These are phyloP conservation scores for Pteropus rufus DNA, from an alignment of 2,797 vertebrate genomes.

Conservation along the genomic window DNA sequence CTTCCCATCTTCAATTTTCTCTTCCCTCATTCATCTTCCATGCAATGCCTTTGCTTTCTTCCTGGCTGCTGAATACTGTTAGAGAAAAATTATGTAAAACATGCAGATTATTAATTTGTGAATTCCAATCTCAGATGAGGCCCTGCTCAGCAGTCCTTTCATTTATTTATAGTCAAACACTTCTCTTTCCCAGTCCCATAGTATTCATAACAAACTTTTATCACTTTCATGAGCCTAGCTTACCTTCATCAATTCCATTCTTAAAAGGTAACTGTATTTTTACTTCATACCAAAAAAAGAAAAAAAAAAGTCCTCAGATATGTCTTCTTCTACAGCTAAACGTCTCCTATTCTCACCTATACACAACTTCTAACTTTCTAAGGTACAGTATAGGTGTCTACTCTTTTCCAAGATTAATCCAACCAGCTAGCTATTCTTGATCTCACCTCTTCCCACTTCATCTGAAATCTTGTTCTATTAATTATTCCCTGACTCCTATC, in stretches of 20 bases:
- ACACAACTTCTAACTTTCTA: neutral
- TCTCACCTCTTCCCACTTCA: neutral
- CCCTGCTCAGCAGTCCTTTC: neutral
- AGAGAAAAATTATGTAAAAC: conserved; percentile 27
- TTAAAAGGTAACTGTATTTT: conserved; percentile 23
- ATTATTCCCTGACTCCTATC: neutral
- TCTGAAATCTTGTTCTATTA: neutral
- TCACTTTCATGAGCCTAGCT: neutral
- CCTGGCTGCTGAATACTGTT: neutral
- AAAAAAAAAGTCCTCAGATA: neutral
- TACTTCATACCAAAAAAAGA: neutral
- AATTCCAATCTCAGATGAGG: neutral
- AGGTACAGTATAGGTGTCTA: neutral
- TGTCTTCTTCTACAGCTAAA: neutral
- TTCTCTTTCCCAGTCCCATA: neutral
- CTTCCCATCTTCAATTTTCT: conserved; percentile 22
- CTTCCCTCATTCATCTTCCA: neutral
- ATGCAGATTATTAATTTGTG: conserved; percentile 13
- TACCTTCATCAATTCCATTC: neutral
- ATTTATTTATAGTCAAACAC: neutral
- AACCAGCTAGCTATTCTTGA: neutral
- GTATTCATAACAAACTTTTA: neutral
- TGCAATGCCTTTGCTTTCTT: conserved; percentile 9
- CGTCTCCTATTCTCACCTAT: neutral
- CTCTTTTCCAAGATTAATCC: neutral